These are phyloP conservation scores for Coranthus polyacanthus DNA, from an alignment of 2,797 vertebrate genomes.

Conservation along the genomic window DNA sequence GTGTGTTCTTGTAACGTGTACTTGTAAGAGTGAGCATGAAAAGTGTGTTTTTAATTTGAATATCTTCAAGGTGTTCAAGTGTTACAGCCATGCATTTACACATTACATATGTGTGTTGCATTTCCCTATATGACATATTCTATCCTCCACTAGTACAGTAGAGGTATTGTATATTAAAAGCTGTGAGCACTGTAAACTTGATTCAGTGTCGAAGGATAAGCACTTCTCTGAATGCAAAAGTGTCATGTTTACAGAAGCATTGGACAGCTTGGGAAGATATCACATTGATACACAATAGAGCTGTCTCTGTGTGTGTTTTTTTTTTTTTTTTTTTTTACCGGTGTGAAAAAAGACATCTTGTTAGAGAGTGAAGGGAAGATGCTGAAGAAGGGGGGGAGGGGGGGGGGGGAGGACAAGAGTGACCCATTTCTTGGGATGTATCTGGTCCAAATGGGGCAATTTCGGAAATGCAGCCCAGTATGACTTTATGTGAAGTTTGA, in stretches of 20 bases:
- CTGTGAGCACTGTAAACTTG: slow-evolving; percentile 25
- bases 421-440: not conserved
- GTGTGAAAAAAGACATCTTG: slow-evolving; percentile 27
- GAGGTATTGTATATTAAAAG: slow-evolving; percentile 36
- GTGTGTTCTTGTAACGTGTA: slow-evolving; percentile 14
- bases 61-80: slow-evolving; percentile 48
- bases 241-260: slow-evolving; percentile 61
- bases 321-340: slow-evolving; percentile 48
- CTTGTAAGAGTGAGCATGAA: slow-evolving; percentile 28
- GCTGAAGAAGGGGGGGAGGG: not conserved
- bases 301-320: slow-evolving; percentile 37
- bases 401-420: not conserved
- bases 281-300: slow-evolving; percentile 32
- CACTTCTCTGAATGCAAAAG: slow-evolving; percentile 46
- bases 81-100: slow-evolving; percentile 46
- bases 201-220: slow-evolving; percentile 28
- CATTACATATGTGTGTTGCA: slow-evolving; percentile 32
- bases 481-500: slow-evolving; percentile 44
- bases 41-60: slow-evolving; percentile 47
- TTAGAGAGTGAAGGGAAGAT: slow-evolving; percentile 31
- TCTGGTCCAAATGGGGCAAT: slow-evolving; percentile 1
- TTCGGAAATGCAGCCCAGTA: slow-evolving; percentile 4
- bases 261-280: slow-evolving; percentile 36
- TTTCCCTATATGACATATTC: slow-evolving; percentile 22
- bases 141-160: not conserved